Base-by-base conservation (phyloP, 2,113 vertebrate species). In the Arvicanthis niloticus region DNA sequence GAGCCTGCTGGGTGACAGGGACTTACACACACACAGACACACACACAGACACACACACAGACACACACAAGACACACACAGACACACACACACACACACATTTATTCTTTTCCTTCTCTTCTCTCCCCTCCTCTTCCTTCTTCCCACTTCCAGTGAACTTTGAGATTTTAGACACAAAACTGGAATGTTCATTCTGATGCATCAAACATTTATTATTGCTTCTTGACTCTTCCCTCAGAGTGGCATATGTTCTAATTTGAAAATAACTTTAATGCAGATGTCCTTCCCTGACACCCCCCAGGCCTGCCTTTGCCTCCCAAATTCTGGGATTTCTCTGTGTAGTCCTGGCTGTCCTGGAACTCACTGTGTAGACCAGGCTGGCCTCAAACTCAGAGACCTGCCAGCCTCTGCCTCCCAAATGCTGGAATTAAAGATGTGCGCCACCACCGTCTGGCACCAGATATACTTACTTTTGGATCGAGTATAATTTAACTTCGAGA, bases 401-500 rank as follows among this genome's bases (percentile, higher is more conserved):
- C 19, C 70, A 40, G 19, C 70, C n/a, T 40, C 70, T 73, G 70
- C 70, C 70, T 73, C 70, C 19, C 1, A 3, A 40, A 8, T 40
- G 19, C 70, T 73, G 7, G 70, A 2, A 73, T 73, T 40, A 73
- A 73, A 73, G 70, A 8, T 21, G 17, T 73, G 5, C 0, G 7
- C 70, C 70, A 73, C 37, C 70, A 40, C 19, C 2, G 19, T 8
- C n/a, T 3, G 7, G 17, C 17, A 73, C 19, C n/a, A 40, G 84
- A 73, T 60, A 1, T 84, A 40, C 60, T 82, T 84, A 45, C 60
- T 78, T 75, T 78, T 84, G 68, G 87, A 87, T 78, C 48, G 88
- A 95, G 51, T 91, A 93, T 65, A 82, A 73, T 81, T 37, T 73
- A 48, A 84, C 73, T 89, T 84, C 53, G 31, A 62, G 68, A 70